Evolutionary conservation across 2,888 invertebrate species (phyloP).

Genomic region (Pammene aurita): DNA sequence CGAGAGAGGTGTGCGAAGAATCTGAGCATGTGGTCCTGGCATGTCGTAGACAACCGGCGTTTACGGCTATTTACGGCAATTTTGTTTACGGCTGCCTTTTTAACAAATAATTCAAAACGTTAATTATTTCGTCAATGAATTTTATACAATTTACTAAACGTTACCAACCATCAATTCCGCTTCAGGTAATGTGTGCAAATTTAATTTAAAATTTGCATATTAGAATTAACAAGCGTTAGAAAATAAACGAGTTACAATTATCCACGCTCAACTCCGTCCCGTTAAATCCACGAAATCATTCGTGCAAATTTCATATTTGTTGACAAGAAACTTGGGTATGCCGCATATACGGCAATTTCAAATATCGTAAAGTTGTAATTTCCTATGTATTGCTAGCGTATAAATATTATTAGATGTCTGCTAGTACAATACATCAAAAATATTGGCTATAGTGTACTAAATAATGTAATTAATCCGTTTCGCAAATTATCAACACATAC

Average conservation of each 20-base stretch:
- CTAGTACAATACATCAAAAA: no score
- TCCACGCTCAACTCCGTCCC: constrained; percentile 9
- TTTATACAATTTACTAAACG: not conserved
- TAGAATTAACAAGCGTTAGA: constrained; percentile 25
- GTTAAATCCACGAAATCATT: constrained; percentile 11
- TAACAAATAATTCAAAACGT: no score
- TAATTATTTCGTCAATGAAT: not conserved
- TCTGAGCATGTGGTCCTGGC: no score
- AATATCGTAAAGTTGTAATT: constrained; percentile 24
- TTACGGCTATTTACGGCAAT: no score
- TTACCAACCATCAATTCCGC: not conserved
- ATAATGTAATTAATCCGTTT: no score
- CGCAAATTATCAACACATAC: no score
- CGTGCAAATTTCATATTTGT: constrained; percentile 13
- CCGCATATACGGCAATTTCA: constrained; percentile 18
- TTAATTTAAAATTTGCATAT: constrained; percentile 15
- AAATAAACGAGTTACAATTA: constrained; percentile 33
- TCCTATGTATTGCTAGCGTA: not conserved
- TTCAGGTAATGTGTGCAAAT: constrained; percentile 15
- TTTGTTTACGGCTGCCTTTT: no score
- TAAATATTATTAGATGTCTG: constrained; percentile 5
- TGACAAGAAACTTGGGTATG: constrained; percentile 28
- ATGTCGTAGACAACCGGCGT: no score
- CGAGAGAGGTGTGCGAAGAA: no score
- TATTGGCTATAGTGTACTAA: no score